phyloP scores from a whole-genome alignment of 2,113 vertebrate species.

The Oceanodroma tethys region DNA sequence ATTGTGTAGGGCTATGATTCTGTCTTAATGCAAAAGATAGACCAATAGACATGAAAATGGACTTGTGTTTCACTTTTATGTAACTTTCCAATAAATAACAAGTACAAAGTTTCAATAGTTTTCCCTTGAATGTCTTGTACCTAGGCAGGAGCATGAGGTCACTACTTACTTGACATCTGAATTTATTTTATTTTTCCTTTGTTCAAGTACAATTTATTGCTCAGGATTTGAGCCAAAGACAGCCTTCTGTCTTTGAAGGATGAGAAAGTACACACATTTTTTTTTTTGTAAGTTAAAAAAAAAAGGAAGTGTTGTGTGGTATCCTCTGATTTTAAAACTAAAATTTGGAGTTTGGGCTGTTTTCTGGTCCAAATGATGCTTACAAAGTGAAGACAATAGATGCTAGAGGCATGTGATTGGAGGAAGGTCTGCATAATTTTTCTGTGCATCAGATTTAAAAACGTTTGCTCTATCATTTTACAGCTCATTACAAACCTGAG shows the following conservation, averaged over 20 bases:
- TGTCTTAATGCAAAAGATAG: background rate
- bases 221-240: background rate
- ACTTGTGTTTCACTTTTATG: background rate
- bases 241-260: background rate
- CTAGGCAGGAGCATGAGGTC: background rate
- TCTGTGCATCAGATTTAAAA: background rate
- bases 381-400: slow-evolving; percentile 2
- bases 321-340: slow-evolving; percentile 4
- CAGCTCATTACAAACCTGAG: background rate
- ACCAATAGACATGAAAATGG: background rate
- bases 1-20: background rate
- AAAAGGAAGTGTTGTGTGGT: background rate
- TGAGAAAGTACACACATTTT: background rate
- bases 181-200: background rate
- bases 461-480: background rate
- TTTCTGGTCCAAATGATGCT: background rate
- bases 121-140: background rate
- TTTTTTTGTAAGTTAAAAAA: background rate
- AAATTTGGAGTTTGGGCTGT: background rate
- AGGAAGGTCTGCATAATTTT: slow-evolving; percentile 1
- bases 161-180: background rate
- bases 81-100: background rate
- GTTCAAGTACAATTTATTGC: background rate
- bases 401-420: background rate
- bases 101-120: background rate